Base-by-base conservation (phyloP, 1,140 invertebrate genomes). In the Anastatus disparis region DNA sequence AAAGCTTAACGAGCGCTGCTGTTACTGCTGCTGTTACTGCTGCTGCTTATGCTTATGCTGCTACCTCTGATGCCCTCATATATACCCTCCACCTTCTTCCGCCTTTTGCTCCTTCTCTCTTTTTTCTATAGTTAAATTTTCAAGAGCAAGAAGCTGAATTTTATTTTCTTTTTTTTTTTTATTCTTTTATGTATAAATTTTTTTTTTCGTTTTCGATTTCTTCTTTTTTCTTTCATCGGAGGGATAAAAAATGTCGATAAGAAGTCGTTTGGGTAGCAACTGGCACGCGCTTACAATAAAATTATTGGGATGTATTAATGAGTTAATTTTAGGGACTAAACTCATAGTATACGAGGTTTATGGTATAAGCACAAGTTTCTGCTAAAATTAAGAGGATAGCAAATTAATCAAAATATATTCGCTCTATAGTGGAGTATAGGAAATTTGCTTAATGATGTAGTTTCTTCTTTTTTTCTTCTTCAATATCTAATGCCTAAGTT, bases 251-350 rank as follows among this genome's bases (percentile, higher is more conserved):
- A 52, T 61, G 15, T 12, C 55, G 66, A 69, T 69, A 69, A 69
- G 17, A 13, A 35, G 0, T 2, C 6, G 65, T 2, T 15, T 13
- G 17, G 15, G n/a, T 15, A 62, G 44, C 56, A 38, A 69, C 46
- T 62, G 58, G 48, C 58, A 40, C 67, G 58, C 56, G 65, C 26
- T 46, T 27, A n/a, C 64, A 29, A 50, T 59, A 50, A 68, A 59
- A 68, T 59, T 68, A 59, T 68, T 50, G 17, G n/a, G 20, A 26
- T 38, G 17, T 26, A 53, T 61, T 69, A 62, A 69, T 69, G 56
- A 62, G 58, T 50, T 52, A 27, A 56, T 62, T 62, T 58, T n/a
- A n/a, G n/a, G n/a, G n/a, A n/a, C n/a, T n/a, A n/a, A n/a, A n/a
- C n/a, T n/a, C n/a, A n/a, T n/a, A n/a, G n/a, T n/a, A n/a, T 27